Conservation (phyloP, 2,888 invertebrate species). For the Dascillus cervinus region DNA sequence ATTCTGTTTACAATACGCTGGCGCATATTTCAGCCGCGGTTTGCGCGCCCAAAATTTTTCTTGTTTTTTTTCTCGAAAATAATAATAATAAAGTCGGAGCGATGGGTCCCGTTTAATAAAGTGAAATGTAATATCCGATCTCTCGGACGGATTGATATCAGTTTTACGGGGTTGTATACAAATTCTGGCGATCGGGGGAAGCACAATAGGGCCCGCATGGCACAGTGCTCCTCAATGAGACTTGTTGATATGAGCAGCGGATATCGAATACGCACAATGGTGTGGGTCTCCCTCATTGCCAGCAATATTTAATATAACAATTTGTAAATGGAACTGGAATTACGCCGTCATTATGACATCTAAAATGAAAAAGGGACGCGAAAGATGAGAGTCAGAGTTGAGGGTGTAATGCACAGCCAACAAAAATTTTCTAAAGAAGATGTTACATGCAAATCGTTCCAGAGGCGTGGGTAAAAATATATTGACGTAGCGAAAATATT, state of each 20-base stretch:
- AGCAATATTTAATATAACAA: conserved; percentile 38
- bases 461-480: too few relatives aligned
- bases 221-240: conserved; percentile 36
- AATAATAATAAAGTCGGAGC: conserved; percentile 6
- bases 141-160: conserved; percentile 14
- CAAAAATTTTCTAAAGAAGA: too few relatives aligned
- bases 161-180: conserved; percentile 33
- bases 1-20: conserved; percentile 36
- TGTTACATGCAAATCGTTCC: too few relatives aligned
- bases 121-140: conserved; percentile 10
- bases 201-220: conserved; percentile 34
- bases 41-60: conserved; percentile 17
- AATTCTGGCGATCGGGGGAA: conserved; percentile 28
- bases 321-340: conserved; percentile 30
- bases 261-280: conserved; percentile 26
- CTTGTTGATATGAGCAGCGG: conserved; percentile 41
- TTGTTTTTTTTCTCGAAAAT: conserved; percentile 14
- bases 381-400: too few relatives aligned
- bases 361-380: too few relatives aligned
- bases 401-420: too few relatives aligned
- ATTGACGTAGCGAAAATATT: too few relatives aligned
- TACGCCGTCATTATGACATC: conserved; percentile 18
- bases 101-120: conserved; percentile 15
- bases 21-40: too few relatives aligned
- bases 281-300: conserved; percentile 16